Evolutionary conservation across 1,140 invertebrate species (phyloP).

Genomic region (Drosophila pseudoobscura): DNA sequence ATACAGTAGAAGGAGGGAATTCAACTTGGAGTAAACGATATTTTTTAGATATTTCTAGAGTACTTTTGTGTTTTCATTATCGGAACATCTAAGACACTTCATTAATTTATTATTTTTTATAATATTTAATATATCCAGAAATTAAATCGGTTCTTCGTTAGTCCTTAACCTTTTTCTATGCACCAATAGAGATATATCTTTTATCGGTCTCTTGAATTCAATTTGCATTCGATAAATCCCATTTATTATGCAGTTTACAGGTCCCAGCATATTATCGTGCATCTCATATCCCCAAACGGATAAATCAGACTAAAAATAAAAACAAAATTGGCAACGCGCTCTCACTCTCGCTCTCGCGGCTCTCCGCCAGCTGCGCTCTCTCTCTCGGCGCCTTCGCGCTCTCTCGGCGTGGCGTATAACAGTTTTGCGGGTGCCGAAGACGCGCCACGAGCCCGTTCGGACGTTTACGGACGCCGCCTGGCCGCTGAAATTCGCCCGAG

Average conservation of each 20-base stretch:
- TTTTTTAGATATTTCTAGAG: background rate
- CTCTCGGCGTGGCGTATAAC: constrained; percentile 36
- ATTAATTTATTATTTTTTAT: no score
- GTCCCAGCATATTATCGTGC: constrained; percentile 2
- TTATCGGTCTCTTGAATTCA: constrained; percentile 17
- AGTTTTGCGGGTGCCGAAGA: constrained; percentile 32
- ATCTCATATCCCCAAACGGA: constrained; percentile 12
- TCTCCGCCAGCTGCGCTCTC: background rate
- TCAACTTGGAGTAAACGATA: background rate
- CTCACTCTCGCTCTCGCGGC: background rate
- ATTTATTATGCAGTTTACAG: constrained; percentile 54
- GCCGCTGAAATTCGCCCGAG: constrained; percentile 66
- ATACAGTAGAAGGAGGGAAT: background rate
- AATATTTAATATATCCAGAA: no score
- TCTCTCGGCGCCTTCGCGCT: background rate
- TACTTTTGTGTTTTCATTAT: no score
- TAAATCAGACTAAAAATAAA: constrained; percentile 67
- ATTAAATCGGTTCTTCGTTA: background rate
- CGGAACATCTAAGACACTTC: no score
- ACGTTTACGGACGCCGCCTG: constrained; percentile 9
- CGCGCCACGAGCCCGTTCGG: constrained; percentile 12
- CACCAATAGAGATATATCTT: no score
- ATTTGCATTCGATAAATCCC: constrained; percentile 50
- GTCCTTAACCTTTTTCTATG: background rate
- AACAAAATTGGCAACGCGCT: constrained; percentile 5